phyloP scores from a whole-genome alignment of 2,113 vertebrate species.

The Cryptomyrus ogoouensis region DNA sequence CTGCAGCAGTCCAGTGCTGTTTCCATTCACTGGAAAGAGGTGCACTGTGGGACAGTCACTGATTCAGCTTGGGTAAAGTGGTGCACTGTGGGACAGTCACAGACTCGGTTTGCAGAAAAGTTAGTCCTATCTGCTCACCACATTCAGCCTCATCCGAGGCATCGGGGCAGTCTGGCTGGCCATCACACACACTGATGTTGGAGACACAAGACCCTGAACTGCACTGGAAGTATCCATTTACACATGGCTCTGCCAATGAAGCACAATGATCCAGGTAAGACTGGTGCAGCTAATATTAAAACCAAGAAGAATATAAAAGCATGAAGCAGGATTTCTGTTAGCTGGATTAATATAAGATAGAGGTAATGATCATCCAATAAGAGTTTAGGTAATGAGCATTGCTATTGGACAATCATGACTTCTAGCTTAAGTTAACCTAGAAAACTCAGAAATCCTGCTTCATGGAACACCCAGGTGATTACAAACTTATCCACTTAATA shows the following conservation, averaged over 20 bases:
- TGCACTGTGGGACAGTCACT: slow-evolving; percentile 24
- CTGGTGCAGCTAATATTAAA: neutral
- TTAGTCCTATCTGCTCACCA: slow-evolving; percentile 56
- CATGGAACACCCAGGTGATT: neutral
- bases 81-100: neutral
- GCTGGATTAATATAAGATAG: neutral
- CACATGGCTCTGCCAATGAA: slow-evolving; percentile 63
- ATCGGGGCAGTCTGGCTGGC: slow-evolving; percentile 65
- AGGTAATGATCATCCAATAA: neutral
- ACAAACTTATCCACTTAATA: neutral
- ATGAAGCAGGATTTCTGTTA: neutral
- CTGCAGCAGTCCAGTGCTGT: slow-evolving; percentile 35
- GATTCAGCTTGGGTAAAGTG: neutral
- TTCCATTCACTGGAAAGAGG: slow-evolving; percentile 32
- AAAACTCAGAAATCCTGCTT: neutral
- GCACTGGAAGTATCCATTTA: slow-evolving; percentile 65
- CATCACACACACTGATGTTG: slow-evolving; percentile 62
- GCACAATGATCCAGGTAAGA: neutral
- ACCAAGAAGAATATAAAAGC: neutral
- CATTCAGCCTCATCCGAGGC: slow-evolving; percentile 79
- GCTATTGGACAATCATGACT: neutral
- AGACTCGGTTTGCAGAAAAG: neutral
- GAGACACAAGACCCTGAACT: slow-evolving; percentile 67
- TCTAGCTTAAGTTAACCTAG: neutral
- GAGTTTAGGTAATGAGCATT: neutral